Evolutionary conservation across 2,888 invertebrate genomes (phyloP).

Genomic region (Tuta absoluta): DNA sequence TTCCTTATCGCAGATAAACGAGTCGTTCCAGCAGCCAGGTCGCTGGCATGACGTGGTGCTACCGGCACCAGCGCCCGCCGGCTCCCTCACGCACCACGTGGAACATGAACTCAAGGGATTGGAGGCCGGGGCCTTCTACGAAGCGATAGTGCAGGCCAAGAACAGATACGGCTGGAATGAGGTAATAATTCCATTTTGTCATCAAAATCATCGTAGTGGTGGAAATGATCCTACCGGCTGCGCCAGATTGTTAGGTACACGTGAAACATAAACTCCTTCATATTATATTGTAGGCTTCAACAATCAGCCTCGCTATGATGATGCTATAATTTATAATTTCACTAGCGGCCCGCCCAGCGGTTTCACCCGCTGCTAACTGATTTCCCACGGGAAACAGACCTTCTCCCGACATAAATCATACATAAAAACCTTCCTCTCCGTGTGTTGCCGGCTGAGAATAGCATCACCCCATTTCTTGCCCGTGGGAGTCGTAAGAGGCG

Average conservation of each 20-base stretch:
- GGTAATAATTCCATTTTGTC: slow-evolving; percentile 57
- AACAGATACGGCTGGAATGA: slow-evolving; percentile 89
- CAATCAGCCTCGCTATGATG: too few relatives aligned
- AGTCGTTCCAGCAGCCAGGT: slow-evolving; percentile 86
- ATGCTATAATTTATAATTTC: too few relatives aligned
- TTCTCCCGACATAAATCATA: too few relatives aligned
- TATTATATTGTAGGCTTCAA: too few relatives aligned
- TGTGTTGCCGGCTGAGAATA: too few relatives aligned
- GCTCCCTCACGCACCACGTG: slow-evolving; percentile 75
- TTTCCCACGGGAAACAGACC: too few relatives aligned
- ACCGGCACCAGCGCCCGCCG: slow-evolving; percentile 68
- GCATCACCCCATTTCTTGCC: too few relatives aligned
- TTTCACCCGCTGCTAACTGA: too few relatives aligned
- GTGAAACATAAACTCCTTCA: too few relatives aligned
- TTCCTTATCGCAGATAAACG: slow-evolving; percentile 81
- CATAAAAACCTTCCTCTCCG: too few relatives aligned
- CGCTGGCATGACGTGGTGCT: slow-evolving; percentile 86
- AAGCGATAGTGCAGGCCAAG: slow-evolving; percentile 87
- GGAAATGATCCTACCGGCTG: slow-evolving; percentile 71
- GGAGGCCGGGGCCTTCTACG: slow-evolving; percentile 85
- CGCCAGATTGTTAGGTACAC: slow-evolving; percentile 34
- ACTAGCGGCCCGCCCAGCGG: too few relatives aligned
- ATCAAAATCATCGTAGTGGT: neutral
- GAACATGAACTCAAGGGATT: slow-evolving; percentile 84
- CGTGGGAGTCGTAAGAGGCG: too few relatives aligned